Conservation (phyloP, 1,140 invertebrate species). For the Callitettix versicolor region DNA sequence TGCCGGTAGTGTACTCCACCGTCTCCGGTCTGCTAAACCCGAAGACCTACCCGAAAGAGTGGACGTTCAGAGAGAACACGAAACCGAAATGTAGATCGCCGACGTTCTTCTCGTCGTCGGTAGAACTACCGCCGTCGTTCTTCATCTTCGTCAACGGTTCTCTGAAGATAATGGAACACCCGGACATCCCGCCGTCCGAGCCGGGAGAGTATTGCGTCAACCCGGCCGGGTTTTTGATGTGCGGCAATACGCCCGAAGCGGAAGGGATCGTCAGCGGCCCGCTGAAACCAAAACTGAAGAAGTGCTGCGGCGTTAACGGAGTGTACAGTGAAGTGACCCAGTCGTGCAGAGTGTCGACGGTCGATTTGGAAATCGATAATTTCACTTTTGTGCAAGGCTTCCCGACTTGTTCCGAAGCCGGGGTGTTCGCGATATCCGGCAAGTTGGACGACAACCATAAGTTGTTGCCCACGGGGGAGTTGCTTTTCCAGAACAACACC, state of each 20-base stretch:
- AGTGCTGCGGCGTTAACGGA: slow-evolving; percentile 46
- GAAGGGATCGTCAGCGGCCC: slow-evolving; percentile 20
- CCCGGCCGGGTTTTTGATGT: slow-evolving; percentile 42
- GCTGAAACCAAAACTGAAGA: slow-evolving; percentile 33
- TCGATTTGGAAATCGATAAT: slow-evolving; percentile 13
- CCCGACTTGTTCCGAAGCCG: slow-evolving; percentile 36
- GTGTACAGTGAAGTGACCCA: slow-evolving; percentile 42
- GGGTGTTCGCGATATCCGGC: slow-evolving; percentile 34
- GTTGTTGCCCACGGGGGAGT: slow-evolving; percentile 37
- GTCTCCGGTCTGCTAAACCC: slow-evolving; percentile 27
- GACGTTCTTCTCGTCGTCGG: slow-evolving; percentile 18
- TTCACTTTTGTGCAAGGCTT: slow-evolving; percentile 33
- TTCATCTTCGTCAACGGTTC: slow-evolving; percentile 44
- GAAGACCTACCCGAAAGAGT: slow-evolving; percentile 34
- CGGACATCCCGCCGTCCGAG: slow-evolving; percentile 12
- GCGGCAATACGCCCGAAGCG: slow-evolving; percentile 32
- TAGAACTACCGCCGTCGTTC: slow-evolving; percentile 27
- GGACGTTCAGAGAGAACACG: slow-evolving; percentile 32
- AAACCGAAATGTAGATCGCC: slow-evolving; percentile 32
- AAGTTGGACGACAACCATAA: slow-evolving; percentile 32
- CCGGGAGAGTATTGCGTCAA: slow-evolving; percentile 47
- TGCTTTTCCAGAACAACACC: slow-evolving; percentile 34
- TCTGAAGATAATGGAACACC: slow-evolving; percentile 30
- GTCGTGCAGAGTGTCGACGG: slow-evolving; percentile 31
- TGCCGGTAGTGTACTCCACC: slow-evolving; percentile 42